Evolutionary conservation across 2,888 invertebrate genomes (phyloP), one percentile per base, ranked within the genome.

Genomic region (Stomorhina lunata): DNA sequence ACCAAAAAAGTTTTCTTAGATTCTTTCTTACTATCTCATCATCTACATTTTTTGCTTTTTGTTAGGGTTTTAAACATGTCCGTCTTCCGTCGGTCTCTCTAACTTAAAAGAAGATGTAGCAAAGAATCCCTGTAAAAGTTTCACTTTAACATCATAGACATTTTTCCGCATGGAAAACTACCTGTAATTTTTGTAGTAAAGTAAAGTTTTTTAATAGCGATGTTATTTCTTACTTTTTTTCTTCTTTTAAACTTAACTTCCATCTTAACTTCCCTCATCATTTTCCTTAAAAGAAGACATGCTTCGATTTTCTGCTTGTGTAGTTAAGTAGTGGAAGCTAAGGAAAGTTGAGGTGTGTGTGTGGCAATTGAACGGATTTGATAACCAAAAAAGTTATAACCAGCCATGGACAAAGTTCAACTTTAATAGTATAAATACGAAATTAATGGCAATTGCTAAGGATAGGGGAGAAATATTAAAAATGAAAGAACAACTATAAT

Each of bases 361-460:
- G 25, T 53, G 53, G 29, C 1, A n/a, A 22, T 17, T 22, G 43
- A 55, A 59, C 34, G 53, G 27, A 20, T 43, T 29, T 17, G 73
- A 69, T 53, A 69, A 78, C 73, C 45, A 20, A 50, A 48, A 37
- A 78, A 69, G 32, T 57, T 78, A 69, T 65, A 69, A 73, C 57
- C 9, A 29, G 3, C 15, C 34, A 57, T 69, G 73, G 50, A 20
- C 65, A 81, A 78, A 81, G 77, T 68, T 81, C 68, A 77, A 72
- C 61, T 66, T 72, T 73, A 81, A 78, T 81, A 78, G 73, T 48
- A 81, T 81, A 78, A 78, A 81, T 81, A 65, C 57, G 57, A 78
- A 78, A 78, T 78, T 81, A 81, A 81, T 78, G 78, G 81, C 73
- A 55, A 57, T 48, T 59, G 53, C 27, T 68, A n/a, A n/a, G n/a